A percentile compares a stretch with the other conserved stretches of the same genome.
Conservation (phyloP, 2,797 vertebrate genomes). For the Tinamus major region DNA sequence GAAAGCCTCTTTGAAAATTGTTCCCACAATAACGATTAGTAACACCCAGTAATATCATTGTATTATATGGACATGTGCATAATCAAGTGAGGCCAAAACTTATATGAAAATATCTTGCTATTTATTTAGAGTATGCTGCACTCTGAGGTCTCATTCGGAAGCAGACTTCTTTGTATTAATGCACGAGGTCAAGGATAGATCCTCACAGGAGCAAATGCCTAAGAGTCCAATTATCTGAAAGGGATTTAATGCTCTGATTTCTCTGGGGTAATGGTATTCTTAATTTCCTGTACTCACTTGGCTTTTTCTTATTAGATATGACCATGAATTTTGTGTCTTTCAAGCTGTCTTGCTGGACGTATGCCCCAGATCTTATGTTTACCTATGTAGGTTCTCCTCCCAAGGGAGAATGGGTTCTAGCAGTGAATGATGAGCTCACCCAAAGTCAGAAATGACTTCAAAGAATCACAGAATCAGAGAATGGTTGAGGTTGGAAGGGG, state of each 20-base stretch:
- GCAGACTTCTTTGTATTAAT: not conserved
- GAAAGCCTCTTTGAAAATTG: not conserved
- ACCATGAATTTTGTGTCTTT: not conserved
- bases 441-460: not conserved
- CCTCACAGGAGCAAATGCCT: not conserved
- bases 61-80: not conserved
- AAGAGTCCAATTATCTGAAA: not conserved
- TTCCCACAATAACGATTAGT: not conserved
- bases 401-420: not conserved
- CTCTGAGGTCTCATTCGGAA: not conserved
- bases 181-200: not conserved
- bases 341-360: not conserved
- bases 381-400: not conserved
- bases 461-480: no score
- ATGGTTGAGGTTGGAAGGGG: no score
- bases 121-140: not conserved
- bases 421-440: accelerated
- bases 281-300: not conserved
- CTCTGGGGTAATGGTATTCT: not conserved
- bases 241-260: not conserved
- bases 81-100: not conserved
- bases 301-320: not conserved
- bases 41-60: not conserved
- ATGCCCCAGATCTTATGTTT: not conserved
- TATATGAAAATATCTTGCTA: not conserved